These are phyloP conservation scores for Cryptoleucopteryx plumbea DNA, from an alignment of 2,113 vertebrate species.

Conservation along the genomic window DNA sequence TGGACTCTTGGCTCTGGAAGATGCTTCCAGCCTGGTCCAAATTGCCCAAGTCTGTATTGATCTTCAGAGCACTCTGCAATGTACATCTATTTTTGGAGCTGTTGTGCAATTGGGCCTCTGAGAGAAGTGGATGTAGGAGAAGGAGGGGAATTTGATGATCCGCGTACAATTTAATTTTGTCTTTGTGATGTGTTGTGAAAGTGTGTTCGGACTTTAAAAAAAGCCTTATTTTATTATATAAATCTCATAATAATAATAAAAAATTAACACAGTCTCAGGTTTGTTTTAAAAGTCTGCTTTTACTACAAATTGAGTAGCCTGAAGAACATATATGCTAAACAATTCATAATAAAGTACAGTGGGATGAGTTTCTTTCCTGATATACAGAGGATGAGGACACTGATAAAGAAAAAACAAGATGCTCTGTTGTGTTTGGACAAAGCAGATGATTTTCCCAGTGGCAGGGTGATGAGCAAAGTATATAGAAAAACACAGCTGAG, in stretches of 20 bases:
- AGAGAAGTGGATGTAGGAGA: slow-evolving; percentile 3
- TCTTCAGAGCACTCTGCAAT: background rate
- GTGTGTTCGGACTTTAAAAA: background rate
- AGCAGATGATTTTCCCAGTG: background rate
- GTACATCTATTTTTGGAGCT: background rate
- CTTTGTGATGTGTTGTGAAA: background rate
- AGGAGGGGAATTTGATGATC: background rate
- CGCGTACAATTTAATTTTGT: background rate
- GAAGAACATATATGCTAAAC: background rate
- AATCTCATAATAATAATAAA: background rate
- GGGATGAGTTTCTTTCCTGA: background rate
- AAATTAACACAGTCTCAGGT: background rate
- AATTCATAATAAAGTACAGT: background rate
- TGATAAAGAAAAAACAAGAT: background rate
- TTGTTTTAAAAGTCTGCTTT: background rate
- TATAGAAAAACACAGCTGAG: background rate
- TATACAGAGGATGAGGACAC: background rate
- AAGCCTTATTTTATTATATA: background rate
- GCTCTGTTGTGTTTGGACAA: background rate
- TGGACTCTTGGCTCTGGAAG: slow-evolving; percentile 29
- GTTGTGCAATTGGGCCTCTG: background rate
- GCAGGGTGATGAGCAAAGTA: background rate
- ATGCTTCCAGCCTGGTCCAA: background rate
- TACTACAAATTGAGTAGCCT: background rate
- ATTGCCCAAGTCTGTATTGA: background rate